phyloP scores from a whole-genome alignment of 2,113 vertebrate species.

The Crotalus helleri region DNA sequence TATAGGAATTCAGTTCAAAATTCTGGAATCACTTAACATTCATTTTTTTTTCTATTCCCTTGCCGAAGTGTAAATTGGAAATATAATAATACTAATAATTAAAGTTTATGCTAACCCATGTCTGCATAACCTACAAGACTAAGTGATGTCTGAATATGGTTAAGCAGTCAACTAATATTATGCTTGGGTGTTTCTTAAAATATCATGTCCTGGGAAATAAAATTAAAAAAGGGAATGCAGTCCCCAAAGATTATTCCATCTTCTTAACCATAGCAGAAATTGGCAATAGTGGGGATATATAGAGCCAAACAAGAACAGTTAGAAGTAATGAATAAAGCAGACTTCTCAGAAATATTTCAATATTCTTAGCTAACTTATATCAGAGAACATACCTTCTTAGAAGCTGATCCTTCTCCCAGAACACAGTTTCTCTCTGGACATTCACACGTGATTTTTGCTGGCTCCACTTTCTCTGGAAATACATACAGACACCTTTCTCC shows the following conservation, averaged over 20 bases:
- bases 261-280: background rate
- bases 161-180: background rate
- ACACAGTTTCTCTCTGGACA: constrained; percentile 87
- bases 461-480: constrained; percentile 91
- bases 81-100: background rate
- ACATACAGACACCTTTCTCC: constrained; percentile 93
- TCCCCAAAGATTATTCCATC: background rate
- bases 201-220: background rate
- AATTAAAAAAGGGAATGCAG: background rate
- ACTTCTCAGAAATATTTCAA: background rate
- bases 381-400: constrained; percentile 81
- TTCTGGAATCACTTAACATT: background rate
- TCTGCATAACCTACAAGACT: background rate
- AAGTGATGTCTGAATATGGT: background rate
- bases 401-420: constrained; percentile 86
- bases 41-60: background rate
- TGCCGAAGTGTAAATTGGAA: background rate
- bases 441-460: constrained; percentile 90
- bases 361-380: background rate
- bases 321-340: background rate
- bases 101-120: background rate
- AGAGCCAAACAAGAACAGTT: background rate
- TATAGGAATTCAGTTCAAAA: background rate
- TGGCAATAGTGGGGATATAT: background rate
- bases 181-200: background rate